These are phyloP conservation scores for Hydrochoerus hydrochaeris DNA, from an alignment of 2,113 vertebrate genomes.

Conservation along the genomic window DNA sequence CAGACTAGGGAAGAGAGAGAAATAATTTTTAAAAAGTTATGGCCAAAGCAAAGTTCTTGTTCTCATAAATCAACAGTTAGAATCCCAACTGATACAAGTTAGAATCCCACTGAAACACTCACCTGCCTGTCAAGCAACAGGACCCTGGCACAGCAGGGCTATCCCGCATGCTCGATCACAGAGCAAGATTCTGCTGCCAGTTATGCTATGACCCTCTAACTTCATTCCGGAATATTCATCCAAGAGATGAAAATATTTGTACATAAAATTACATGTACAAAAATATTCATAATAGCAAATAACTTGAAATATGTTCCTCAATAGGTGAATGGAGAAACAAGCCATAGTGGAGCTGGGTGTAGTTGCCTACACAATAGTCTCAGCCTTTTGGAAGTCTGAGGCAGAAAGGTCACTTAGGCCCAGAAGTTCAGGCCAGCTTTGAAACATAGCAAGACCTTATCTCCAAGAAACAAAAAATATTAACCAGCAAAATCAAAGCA, in stretches of 20 bases:
- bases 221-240: neutral
- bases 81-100: too few relatives aligned
- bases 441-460: neutral
- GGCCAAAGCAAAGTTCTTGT: neutral
- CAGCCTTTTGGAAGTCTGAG: neutral
- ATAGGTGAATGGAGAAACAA: neutral
- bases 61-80: neutral
- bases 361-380: neutral
- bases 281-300: neutral
- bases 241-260: neutral
- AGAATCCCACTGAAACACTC: neutral
- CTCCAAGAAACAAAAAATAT: neutral
- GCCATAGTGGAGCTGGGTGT: neutral
- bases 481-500: neutral
- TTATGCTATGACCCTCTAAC: neutral
- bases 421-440: neutral
- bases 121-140: neutral
- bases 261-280: neutral
- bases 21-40: neutral
- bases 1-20: neutral
- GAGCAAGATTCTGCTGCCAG: neutral
- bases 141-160: neutral
- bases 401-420: neutral
- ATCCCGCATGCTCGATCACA: accelerated
- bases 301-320: neutral